phyloP scores from a whole-genome alignment of 2,888 invertebrate species.

The Dromius quadrimaculatus region DNA sequence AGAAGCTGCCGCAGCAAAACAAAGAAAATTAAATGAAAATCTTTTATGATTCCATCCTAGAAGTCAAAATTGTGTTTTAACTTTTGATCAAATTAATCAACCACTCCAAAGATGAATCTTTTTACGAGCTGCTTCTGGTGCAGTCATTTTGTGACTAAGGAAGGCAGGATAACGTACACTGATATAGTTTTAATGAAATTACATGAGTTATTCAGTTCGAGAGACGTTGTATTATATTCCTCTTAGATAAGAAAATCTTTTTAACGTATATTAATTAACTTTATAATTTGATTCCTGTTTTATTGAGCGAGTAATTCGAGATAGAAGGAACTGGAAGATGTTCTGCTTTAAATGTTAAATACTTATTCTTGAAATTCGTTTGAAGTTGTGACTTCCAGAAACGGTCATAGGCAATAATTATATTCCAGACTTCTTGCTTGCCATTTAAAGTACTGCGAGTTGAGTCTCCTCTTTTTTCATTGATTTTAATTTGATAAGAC shows the following conservation, averaged over 20 bases:
- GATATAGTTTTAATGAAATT: slow-evolving; percentile 30
- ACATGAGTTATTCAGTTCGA: slow-evolving; percentile 1
- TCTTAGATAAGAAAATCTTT: slow-evolving; percentile 23
- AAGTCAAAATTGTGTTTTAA: slow-evolving; percentile 1
- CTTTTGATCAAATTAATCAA: slow-evolving; percentile 13
- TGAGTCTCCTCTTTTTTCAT: too few species aligned
- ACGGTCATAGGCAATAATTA: too few species aligned
- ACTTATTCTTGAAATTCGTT: slow-evolving; percentile 15
- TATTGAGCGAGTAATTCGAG: slow-evolving; percentile 38
- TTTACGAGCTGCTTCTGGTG: neutral
- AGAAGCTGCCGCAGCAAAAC: too few species aligned
- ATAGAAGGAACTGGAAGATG: neutral
- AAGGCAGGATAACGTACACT: neutral
- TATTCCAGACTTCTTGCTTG: too few species aligned
- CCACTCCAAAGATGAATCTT: slow-evolving; percentile 3
- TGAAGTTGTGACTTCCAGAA: too few species aligned
- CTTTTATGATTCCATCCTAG: neutral
- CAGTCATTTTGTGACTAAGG: neutral
- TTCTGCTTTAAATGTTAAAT: slow-evolving; percentile 29
- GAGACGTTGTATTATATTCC: slow-evolving; percentile 2
- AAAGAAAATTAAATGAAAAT: neutral
- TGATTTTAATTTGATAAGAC: too few species aligned
- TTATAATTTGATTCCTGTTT: slow-evolving; percentile 44
- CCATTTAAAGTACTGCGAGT: too few species aligned
- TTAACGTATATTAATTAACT: slow-evolving; percentile 45